Base-by-base conservation (phyloP, 2,797 vertebrate genomes). In the Hafferia zeledoni region DNA sequence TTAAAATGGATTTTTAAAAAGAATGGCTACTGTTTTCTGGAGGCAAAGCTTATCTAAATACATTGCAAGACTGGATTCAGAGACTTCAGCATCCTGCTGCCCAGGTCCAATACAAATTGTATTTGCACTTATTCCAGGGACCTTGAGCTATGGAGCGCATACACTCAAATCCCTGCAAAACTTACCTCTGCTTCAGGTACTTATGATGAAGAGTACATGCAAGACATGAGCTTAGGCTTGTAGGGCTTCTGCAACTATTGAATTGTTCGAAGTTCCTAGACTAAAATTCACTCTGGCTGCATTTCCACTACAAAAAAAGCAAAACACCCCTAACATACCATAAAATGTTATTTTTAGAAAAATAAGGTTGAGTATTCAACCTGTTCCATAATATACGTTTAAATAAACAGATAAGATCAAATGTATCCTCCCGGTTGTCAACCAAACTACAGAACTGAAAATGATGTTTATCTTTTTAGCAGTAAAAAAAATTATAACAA, bases 1-100 rank as follows among this genome's bases (percentile, higher is more conserved):
- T 91, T 94, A 46, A 94, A 94, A 88, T 53, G 24, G 83, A 91
- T 93, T 94, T 94, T 91, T 56, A 11, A 83, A 91, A 93, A 83
- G 43, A 92, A 92, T 63, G 22, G 22, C 59, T 71, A 79, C 55
- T 69, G 23, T 95, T 88, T 93, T 77, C 79, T 91, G 24, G 43
- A 87, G 70, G 76, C 44, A 59, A 83, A 82, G 22, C 68, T 23
- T 37, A 81, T 71, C 47, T 91, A 92, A 88, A 50, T 85, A 83
- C 2, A 23, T 55, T 91, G 50, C 82, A 83, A 61, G 70, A 92
- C 41, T 72, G 39, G n/a, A 89, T 88, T 78, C 61, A 76, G 55
- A 94, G 81, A 82, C 47, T 56, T 94, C 86, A 92, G 63, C 79
- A 86, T 75, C 59, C 87, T 20, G 10, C 24, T 2, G 0, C 39